Evolutionary conservation across 1,140 invertebrate genomes (phyloP).

Genomic region (Oreohelix idahoensis): DNA sequence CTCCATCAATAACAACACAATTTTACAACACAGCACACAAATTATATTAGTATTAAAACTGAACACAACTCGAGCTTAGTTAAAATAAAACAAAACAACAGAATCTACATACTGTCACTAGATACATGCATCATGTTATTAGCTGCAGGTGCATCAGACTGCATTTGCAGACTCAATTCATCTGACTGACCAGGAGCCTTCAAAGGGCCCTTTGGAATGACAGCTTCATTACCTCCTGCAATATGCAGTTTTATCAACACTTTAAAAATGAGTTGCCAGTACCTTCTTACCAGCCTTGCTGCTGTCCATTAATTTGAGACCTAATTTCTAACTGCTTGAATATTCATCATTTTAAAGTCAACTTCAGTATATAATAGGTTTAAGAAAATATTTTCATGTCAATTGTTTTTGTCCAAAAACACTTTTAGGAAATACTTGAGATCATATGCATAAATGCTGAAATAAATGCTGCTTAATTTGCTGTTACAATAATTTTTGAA

Average conservation of each 20-base stretch:
- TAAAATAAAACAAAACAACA: background rate
- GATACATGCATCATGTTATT: conserved; percentile 22
- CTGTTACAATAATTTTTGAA: too few species aligned
- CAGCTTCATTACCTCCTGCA: background rate
- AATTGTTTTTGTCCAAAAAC: too few species aligned
- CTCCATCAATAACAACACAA: background rate
- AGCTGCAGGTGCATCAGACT: background rate
- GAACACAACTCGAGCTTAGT: background rate
- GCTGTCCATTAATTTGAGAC: too few species aligned
- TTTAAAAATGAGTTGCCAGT: too few species aligned
- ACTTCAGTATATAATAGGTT: too few species aligned
- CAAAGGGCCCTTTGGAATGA: background rate
- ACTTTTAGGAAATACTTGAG: too few species aligned
- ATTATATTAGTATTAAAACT: background rate
- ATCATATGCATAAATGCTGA: too few species aligned
- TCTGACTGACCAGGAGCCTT: background rate
- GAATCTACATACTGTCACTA: conserved; percentile 8
- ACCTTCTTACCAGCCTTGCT: too few species aligned
- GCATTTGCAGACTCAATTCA: background rate
- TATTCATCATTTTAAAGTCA: too few species aligned
- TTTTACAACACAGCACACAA: background rate
- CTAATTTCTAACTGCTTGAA: too few species aligned
- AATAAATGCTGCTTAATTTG: too few species aligned
- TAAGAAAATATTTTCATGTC: too few species aligned
- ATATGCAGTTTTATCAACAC: background rate